Evolutionary conservation across 2,113 vertebrate species (phyloP).

Genomic region (Myrmophylax atrothorax): DNA sequence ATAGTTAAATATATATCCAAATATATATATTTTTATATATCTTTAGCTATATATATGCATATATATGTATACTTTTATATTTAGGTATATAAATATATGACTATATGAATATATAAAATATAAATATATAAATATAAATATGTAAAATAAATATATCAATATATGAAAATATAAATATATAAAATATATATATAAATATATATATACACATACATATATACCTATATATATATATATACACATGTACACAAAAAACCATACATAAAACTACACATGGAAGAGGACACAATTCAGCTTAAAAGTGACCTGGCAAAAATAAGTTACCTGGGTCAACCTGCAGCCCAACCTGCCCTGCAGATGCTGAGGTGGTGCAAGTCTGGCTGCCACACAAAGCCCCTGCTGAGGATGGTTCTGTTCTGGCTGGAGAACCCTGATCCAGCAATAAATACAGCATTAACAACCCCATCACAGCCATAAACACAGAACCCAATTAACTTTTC

Average conservation of each 20-base stretch:
- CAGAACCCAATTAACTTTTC: not conserved
- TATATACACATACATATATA: no score
- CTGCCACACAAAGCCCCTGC: not conserved
- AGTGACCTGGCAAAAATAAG: not conserved
- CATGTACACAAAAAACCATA: no score
- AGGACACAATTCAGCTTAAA: not conserved
- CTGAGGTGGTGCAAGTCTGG: not conserved
- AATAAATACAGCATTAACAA: not conserved
- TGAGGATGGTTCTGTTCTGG: not conserved
- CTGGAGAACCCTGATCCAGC: not conserved
- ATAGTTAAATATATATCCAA: not conserved
- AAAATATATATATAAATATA: not conserved
- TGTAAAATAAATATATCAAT: no score
- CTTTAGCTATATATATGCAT: no score
- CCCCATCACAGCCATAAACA: not conserved
- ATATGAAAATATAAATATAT: no score
- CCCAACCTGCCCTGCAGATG: not conserved
- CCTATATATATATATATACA: no score
- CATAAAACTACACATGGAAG: not conserved
- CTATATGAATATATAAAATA: no score
- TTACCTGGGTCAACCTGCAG: not conserved
- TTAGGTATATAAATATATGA: no score
- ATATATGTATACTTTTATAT: no score
- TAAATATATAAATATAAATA: no score
- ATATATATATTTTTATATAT: no score